Evolutionary conservation across 1,140 invertebrate species (phyloP).

Genomic region (Leptopilina clavipes): DNA sequence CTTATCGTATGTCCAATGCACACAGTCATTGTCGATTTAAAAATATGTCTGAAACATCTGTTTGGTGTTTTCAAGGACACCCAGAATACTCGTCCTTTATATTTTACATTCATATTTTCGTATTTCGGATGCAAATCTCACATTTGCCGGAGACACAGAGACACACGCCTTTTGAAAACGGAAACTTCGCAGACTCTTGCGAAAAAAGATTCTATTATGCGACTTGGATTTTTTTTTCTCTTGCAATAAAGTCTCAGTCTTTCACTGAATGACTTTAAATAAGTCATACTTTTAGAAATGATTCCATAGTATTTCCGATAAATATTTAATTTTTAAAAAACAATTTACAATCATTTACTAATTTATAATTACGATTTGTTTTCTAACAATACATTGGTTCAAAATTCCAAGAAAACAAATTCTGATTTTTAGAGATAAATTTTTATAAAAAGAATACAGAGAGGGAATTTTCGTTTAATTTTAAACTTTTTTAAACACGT

Average conservation of each 20-base stretch:
- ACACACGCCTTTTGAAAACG: not conserved
- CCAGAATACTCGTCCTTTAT: conserved; percentile 7
- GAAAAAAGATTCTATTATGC: conserved; percentile 16
- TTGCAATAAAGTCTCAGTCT: not conserved
- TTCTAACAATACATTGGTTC: too few relatives aligned
- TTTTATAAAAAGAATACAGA: too few relatives aligned
- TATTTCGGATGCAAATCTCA: conserved; percentile 26
- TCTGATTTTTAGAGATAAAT: too few relatives aligned
- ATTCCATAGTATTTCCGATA: not conserved
- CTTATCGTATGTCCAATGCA: conserved; percentile 19
- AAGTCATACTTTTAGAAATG: not conserved
- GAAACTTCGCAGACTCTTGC: conserved; percentile 15
- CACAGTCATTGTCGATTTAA: not conserved
- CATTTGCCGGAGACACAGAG: not conserved
- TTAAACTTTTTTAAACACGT: not conserved
- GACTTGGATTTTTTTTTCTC: not conserved
- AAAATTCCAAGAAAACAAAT: too few relatives aligned
- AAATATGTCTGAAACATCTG: conserved; percentile 18
- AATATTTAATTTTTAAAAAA: too few relatives aligned
- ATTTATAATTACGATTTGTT: too few relatives aligned
- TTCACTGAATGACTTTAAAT: not conserved
- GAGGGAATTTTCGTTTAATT: not conserved
- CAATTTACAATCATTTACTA: too few relatives aligned
- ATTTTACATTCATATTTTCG: conserved; percentile 12
- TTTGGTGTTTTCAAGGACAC: conserved; percentile 14